Evolutionary conservation across 2,888 invertebrate genomes (phyloP), one percentile per base, ranked within the genome.

Genomic region (Andrena fulva): DNA sequence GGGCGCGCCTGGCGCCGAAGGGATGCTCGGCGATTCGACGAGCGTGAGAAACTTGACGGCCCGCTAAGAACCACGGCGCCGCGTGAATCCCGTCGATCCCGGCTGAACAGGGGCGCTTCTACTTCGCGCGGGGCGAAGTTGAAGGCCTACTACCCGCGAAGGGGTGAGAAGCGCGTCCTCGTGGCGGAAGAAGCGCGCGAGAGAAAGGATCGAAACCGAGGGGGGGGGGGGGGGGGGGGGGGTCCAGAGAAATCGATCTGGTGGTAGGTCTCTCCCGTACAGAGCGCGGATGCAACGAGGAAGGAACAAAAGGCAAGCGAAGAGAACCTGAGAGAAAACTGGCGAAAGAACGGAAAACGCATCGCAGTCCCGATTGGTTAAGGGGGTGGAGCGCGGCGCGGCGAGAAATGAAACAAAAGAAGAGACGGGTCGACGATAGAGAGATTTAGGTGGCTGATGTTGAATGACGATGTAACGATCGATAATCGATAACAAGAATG

Each of bases 401-500:
- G 56, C 8, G 24, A 56, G 33, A 20, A 24, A 35, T 24, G 24
- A 24, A 31, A 12, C n/a, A 54, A 62, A 31, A 33, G 16, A 33
- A 12, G 29, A 20, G 31, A 8, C 67, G 29, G 42, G 62, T 54
- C 67, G 62, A 67, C 20, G 69, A 70, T 31, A 27, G 52, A 33
- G 20, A 48, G 70, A 50, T 42, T n/a, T 20, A 60, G 48, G 50
- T 62, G 62, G 35, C 80, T 80, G 71, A 80, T 63, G 67, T 56
- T 31, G 56, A 71, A 62, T 71, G 24, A 52, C 56, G 70, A 60
- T 35, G 56, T 60, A 16, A 60, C 29, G 29, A 60, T 60, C 60
- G 60, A 60, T 52, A 54, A 68, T 67, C 67, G 67, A 10, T 56
- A 52, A 68, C 56, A 35, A 59, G 29, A 69, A 69, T 35, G 69